Evolutionary conservation across 2,888 invertebrate genomes (phyloP).

Genomic region (Monochamus alternatus): DNA sequence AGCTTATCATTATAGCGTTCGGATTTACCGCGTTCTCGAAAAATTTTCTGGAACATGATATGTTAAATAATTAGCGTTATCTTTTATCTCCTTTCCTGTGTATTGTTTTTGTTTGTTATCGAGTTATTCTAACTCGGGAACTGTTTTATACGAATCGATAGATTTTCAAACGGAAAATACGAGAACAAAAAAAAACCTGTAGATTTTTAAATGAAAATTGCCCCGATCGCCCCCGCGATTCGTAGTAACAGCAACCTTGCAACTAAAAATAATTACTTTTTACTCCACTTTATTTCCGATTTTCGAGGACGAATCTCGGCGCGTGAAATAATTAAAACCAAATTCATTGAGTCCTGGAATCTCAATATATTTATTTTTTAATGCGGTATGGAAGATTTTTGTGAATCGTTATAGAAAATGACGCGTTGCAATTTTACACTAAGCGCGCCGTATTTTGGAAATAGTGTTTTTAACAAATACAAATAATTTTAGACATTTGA

Average conservation of each 20-base stretch:
- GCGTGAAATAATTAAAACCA: conserved; percentile 20
- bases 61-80: neutral
- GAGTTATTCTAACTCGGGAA: neutral
- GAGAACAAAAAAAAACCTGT: no score
- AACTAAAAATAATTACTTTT: conserved; percentile 13
- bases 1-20: neutral
- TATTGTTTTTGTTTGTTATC: neutral
- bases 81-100: neutral
- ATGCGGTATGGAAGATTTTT: no score
- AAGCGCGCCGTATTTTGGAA: no score
- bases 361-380: no score
- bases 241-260: conserved; percentile 9
- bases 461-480: no score
- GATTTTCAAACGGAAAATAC: no score
- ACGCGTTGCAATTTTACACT: no score
- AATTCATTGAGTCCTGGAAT: neutral
- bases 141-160: no score
- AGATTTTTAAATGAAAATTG: neutral
- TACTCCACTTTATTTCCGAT: conserved; percentile 11
- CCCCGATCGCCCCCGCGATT: neutral
- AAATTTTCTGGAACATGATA: neutral
- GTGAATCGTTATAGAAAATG: no score
- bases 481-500: no score
- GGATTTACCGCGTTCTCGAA: conserved; percentile 9
- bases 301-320: conserved; percentile 15